phyloP scores from a whole-genome alignment of 1,140 invertebrate genomes.

The Drosophila pachea region DNA sequence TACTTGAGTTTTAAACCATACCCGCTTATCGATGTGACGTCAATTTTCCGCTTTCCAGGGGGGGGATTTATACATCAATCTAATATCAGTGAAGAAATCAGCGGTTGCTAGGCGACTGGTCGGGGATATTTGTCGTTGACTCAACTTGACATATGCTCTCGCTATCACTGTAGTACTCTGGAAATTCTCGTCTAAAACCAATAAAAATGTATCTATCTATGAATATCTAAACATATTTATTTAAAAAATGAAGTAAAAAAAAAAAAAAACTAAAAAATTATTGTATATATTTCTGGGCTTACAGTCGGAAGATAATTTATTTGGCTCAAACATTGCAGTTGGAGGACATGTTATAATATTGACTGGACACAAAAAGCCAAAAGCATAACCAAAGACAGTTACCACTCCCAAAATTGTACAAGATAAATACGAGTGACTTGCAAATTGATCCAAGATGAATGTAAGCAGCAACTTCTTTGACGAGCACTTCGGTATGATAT shows the following conservation, averaged over 20 bases:
- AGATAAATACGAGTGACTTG: background rate
- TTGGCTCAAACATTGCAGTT: conserved; percentile 19
- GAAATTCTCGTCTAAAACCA: conserved; percentile 3
- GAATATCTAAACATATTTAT: conserved; percentile 14
- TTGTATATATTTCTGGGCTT: background rate
- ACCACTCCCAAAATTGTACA: conserved; percentile 2
- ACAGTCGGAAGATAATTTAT: conserved; percentile 16
- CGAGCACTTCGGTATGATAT: conserved; percentile 67
- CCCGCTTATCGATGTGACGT: conserved; percentile 57
- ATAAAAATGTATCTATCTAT: background rate
- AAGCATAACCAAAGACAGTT: conserved; percentile 34
- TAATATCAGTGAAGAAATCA: conserved; percentile 15
- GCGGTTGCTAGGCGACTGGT: conserved; percentile 53
- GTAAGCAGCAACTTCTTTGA: conserved; percentile 69
- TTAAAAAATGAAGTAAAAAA: too few species aligned
- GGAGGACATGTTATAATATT: conserved; percentile 47
- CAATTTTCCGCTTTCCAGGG: conserved; percentile 12
- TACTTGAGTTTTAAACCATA: conserved; percentile 51
- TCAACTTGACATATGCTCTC: conserved; percentile 10
- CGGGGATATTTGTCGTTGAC: conserved; percentile 17
- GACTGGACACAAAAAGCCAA: conserved; percentile 18
- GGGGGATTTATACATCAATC: conserved; percentile 42
- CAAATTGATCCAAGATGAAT: conserved; percentile 38
- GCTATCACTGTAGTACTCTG: background rate
- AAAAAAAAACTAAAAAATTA: background rate